These are phyloP conservation scores for Acrocyrtus sp. DNA, from an alignment of 2,888 invertebrate species.

Conservation along the genomic window DNA sequence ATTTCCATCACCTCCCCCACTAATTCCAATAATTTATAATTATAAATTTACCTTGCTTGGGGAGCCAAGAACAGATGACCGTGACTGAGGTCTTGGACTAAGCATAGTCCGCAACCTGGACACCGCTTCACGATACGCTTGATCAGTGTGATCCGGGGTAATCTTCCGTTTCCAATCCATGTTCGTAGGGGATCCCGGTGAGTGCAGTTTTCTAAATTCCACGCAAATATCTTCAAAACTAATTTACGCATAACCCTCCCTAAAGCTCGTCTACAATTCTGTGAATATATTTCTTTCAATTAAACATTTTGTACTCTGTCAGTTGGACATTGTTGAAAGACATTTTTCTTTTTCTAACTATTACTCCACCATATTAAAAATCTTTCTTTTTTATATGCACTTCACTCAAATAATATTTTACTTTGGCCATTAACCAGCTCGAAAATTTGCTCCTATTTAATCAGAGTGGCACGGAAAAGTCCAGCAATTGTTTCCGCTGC, in stretches of 20 bases:
- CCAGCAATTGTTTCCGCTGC: too few species aligned
- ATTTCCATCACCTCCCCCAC: not conserved
- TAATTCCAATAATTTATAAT: not conserved
- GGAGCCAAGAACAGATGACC: conserved; percentile 35
- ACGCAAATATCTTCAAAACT: not conserved
- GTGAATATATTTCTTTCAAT: not conserved
- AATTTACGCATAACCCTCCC: not conserved
- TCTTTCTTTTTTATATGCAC: too few species aligned
- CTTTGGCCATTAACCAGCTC: too few species aligned
- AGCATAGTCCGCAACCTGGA: conserved; percentile 75
- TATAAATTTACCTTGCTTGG: conserved; percentile 45
- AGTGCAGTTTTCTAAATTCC: conserved; percentile 36
- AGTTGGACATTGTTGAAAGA: too few species aligned
- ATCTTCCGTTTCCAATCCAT: conserved; percentile 71
- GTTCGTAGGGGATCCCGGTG: conserved; percentile 46
- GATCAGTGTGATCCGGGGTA: conserved; percentile 81
- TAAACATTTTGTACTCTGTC: too few species aligned
- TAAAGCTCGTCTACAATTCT: not conserved
- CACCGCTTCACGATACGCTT: conserved; percentile 86
- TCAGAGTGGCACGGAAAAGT: too few species aligned
- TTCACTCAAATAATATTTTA: too few species aligned
- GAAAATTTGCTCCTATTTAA: too few species aligned
- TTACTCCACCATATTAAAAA: too few species aligned
- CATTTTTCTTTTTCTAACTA: too few species aligned
- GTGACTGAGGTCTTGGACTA: conserved; percentile 54